Conservation (phyloP, 1,140 invertebrate genomes). For the Phymorhynchus buccinoides region DNA sequence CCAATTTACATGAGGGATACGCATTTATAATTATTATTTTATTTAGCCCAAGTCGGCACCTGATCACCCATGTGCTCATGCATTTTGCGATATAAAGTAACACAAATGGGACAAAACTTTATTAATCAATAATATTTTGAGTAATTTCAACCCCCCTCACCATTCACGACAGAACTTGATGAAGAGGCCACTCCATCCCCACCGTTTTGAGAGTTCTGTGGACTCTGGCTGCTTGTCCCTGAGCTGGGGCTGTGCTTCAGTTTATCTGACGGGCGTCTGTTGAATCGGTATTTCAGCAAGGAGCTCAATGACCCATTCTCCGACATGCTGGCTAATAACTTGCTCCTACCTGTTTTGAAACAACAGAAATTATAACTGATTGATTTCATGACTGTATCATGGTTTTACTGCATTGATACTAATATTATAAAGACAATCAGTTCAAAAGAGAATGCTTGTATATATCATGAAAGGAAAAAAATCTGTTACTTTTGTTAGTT, state of each 20-base stretch:
- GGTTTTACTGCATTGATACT: too few species aligned
- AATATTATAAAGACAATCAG: background rate
- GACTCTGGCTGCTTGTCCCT: background rate
- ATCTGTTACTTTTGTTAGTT: background rate
- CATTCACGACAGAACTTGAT: background rate
- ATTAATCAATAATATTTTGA: too few species aligned
- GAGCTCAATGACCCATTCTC: conserved; percentile 12
- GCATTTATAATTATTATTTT: too few species aligned
- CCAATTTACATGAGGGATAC: too few species aligned
- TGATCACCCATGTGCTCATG: too few species aligned
- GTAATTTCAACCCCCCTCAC: background rate
- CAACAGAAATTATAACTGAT: background rate
- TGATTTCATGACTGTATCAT: background rate
- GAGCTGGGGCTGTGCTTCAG: conserved; percentile 1
- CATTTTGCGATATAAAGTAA: too few species aligned
- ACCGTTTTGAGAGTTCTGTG: background rate
- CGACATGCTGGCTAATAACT: background rate
- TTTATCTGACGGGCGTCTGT: background rate
- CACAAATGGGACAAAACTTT: too few species aligned
- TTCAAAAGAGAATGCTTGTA: background rate
- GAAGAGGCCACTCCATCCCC: background rate
- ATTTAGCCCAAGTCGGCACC: too few species aligned
- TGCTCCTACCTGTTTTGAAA: background rate
- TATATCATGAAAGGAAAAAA: background rate
- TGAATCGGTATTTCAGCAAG: conserved; percentile 18